phyloP scores from a whole-genome alignment of 2,797 vertebrate species.

The Pagetopsis macropterus region DNA sequence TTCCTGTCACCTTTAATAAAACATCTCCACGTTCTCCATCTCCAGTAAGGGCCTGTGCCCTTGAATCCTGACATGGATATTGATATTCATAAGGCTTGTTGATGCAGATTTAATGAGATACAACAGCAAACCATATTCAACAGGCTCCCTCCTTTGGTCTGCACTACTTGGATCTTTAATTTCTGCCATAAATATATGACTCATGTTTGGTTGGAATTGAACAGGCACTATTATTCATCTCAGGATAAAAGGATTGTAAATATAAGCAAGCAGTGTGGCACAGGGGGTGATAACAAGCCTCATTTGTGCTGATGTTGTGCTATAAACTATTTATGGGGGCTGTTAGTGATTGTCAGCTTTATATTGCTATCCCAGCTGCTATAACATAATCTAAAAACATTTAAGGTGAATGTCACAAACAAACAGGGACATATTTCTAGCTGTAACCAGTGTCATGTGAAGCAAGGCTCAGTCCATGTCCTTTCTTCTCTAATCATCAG shows the following conservation, averaged over 20 bases:
- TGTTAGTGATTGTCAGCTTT: conserved; percentile 65
- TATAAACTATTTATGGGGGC: conserved; percentile 75
- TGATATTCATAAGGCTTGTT: conserved; percentile 44
- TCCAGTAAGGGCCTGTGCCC: no score
- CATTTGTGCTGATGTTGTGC: conserved; percentile 78
- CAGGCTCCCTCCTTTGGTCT: conserved; percentile 43
- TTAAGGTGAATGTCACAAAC: conserved; percentile 60
- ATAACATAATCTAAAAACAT: conserved; percentile 63
- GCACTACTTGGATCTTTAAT: conserved; percentile 57
- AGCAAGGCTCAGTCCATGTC: conserved; percentile 16
- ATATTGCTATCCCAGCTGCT: conserved; percentile 49
- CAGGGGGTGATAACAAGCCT: conserved; percentile 66
- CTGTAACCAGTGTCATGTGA: conserved; percentile 23
- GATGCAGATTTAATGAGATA: conserved; percentile 44
- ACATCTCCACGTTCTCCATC: background rate
- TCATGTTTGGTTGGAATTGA: conserved; percentile 59
- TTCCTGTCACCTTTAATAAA: conserved; percentile 27
- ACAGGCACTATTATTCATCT: conserved; percentile 67
- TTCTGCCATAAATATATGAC: conserved; percentile 62
- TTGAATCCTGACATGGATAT: conserved; percentile 54
- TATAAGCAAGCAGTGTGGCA: conserved; percentile 52
- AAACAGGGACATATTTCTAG: conserved; percentile 41
- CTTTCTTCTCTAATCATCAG: conserved; percentile 28
- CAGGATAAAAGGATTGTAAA: conserved; percentile 60
- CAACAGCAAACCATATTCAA: conserved; percentile 40